phyloP scores from a whole-genome alignment of 1,140 invertebrate genomes.

The Anoplolepis gracilipes region DNA sequence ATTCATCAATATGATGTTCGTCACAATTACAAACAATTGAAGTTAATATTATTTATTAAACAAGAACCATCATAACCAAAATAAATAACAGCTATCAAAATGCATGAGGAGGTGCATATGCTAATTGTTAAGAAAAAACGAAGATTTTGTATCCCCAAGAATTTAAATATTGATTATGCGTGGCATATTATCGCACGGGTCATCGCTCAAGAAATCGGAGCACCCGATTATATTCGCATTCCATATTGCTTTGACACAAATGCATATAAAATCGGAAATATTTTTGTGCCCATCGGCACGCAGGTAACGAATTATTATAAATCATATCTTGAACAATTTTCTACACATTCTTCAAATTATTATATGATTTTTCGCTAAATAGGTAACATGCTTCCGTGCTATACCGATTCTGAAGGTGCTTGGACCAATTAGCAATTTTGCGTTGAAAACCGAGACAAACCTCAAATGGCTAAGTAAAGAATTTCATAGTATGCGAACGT shows the following conservation, averaged over 20 bases:
- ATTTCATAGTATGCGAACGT: slow-evolving; percentile 55
- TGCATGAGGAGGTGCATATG: neutral
- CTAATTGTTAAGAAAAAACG: slow-evolving; percentile 16
- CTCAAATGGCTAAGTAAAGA: slow-evolving; percentile 49
- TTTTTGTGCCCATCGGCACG: slow-evolving; percentile 66
- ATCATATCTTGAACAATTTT: neutral
- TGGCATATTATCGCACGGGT: slow-evolving; percentile 70
- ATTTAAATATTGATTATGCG: slow-evolving; percentile 60
- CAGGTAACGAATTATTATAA: slow-evolving; percentile 44
- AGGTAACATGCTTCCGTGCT: slow-evolving; percentile 61
- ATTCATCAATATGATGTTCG: slow-evolving; percentile 15
- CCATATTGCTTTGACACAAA: slow-evolving; percentile 72
- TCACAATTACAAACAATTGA: slow-evolving; percentile 12
- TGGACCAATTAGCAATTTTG: slow-evolving; percentile 72
- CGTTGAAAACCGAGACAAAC: slow-evolving; percentile 16
- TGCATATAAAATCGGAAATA: slow-evolving; percentile 77
- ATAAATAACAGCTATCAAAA: slow-evolving; percentile 17
- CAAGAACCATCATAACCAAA: slow-evolving; percentile 40
- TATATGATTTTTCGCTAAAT: neutral
- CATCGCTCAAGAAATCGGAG: slow-evolving; percentile 63
- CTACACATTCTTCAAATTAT: neutral
- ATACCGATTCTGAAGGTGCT: slow-evolving; percentile 63
- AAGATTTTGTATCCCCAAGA: slow-evolving; percentile 56
- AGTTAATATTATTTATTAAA: neutral
- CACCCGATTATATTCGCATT: slow-evolving; percentile 66